These are phyloP conservation scores for Myopa tessellatipennis DNA, from an alignment of 2,888 invertebrate genomes.

Conservation along the genomic window DNA sequence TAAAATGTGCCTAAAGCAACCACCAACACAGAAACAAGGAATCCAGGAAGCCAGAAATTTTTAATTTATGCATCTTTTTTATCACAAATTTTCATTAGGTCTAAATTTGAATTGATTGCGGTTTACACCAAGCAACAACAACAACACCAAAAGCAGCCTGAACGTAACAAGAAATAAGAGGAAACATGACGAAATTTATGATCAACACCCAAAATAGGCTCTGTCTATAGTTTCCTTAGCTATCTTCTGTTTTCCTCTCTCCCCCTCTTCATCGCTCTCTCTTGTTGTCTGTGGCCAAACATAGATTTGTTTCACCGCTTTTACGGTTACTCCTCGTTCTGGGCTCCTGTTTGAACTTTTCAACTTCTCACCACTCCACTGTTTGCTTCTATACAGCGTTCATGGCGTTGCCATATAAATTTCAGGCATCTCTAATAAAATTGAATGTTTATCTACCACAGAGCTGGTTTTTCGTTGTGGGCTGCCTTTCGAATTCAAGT, in stretches of 20 bases:
- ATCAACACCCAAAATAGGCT: neutral
- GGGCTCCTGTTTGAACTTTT: neutral
- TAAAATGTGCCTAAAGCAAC: neutral
- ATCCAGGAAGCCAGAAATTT: neutral
- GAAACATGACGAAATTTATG: neutral
- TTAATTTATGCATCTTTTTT: neutral
- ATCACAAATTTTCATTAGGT: conserved; percentile 21
- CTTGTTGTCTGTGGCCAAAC: neutral
- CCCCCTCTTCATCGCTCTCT: neutral
- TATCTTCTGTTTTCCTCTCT: neutral
- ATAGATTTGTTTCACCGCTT: neutral
- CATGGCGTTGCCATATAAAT: too few species aligned
- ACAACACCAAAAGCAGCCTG: neutral
- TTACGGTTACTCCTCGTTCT: neutral
- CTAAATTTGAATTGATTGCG: conserved; percentile 23
- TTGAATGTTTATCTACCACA: too few species aligned
- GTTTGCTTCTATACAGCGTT: too few species aligned
- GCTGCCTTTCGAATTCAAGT: too few species aligned
- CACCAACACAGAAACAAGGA: neutral
- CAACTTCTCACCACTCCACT: too few species aligned
- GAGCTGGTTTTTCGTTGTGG: too few species aligned
- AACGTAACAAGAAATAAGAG: neutral
- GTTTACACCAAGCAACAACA: conserved; percentile 9
- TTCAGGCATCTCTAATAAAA: too few species aligned
- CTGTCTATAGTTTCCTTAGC: neutral